phyloP scores from a whole-genome alignment of 2,797 vertebrate genomes.

The Vireo griseus region DNA sequence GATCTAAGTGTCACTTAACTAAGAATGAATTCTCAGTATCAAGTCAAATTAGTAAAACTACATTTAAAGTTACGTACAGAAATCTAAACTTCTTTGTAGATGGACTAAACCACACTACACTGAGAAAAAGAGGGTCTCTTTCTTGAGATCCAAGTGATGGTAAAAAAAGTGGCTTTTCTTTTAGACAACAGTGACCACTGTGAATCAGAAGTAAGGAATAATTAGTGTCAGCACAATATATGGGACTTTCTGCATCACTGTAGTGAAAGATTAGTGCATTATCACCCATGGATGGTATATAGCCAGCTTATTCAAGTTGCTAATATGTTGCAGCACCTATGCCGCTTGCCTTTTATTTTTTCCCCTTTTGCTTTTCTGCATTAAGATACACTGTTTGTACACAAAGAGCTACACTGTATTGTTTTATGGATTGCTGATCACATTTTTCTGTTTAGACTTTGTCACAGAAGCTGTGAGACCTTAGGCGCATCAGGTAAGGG shows the following conservation, averaged over 20 bases:
- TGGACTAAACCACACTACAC: not conserved
- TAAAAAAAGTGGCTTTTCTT: not conserved
- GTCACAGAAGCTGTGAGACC: not conserved
- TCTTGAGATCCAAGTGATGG: not conserved
- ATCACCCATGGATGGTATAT: not conserved
- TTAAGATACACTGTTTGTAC: not conserved
- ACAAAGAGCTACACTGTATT: not conserved
- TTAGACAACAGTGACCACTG: not conserved
- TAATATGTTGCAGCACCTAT: not conserved
- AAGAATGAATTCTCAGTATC: not conserved
- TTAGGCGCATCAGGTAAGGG: not conserved
- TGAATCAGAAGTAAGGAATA: not conserved
- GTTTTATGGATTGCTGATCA: not conserved
- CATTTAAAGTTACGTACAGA: not conserved
- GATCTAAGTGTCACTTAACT: not conserved
- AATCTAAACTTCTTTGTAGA: not conserved
- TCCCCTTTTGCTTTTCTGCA: not conserved
- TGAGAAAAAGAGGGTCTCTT: not conserved
- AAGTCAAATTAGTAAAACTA: not conserved
- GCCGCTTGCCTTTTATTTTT: not conserved
- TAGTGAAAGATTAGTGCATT: not conserved
- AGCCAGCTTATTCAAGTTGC: not conserved
- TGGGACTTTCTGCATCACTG: not conserved
- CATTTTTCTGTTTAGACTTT: not conserved
- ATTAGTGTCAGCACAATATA: not conserved